Percentiles rank a stretch among this genome's conserved stretches.
phyloP scores from a whole-genome alignment of 2,797 vertebrate species.

The Adelosebastes latens region DNA sequence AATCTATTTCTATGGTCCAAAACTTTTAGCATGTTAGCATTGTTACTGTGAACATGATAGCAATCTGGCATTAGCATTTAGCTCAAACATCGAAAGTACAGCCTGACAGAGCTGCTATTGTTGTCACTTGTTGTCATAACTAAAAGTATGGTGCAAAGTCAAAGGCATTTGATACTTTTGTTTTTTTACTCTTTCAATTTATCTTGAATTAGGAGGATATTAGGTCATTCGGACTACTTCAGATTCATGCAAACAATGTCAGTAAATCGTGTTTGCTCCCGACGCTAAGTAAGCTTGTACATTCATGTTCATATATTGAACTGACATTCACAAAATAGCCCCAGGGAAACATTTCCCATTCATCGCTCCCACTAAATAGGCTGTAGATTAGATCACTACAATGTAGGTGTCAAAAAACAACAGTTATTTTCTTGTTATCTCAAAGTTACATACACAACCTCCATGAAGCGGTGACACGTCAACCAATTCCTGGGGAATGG shows the following conservation, averaged over 20 bases:
- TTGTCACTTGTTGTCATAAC: too few relatives aligned
- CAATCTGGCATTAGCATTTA: too few relatives aligned
- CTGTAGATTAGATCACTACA: constrained; percentile 31
- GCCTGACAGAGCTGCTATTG: too few relatives aligned
- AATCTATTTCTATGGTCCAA: too few relatives aligned
- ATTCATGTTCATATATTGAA: constrained; percentile 4
- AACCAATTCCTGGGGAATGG: constrained; percentile 51
- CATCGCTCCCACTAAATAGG: constrained; percentile 21
- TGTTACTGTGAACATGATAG: too few relatives aligned
- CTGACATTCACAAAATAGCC: constrained; percentile 32
- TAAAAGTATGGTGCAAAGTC: too few relatives aligned
- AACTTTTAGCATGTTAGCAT: too few relatives aligned
- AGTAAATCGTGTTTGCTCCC: background rate
- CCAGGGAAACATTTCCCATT: background rate
- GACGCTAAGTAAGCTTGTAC: background rate
- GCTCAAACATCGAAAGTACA: too few relatives aligned
- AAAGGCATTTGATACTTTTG: too few relatives aligned
- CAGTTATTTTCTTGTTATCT: constrained; percentile 28
- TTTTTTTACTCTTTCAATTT: too few relatives aligned
- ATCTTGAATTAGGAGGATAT: too few relatives aligned
- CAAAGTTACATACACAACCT: constrained; percentile 45
- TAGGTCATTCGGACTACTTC: too few relatives aligned
- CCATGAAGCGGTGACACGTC: constrained; percentile 40
- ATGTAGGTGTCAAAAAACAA: constrained; percentile 36
- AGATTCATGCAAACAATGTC: background rate